Evolutionary conservation across 2,888 invertebrate species (phyloP).

Genomic region (Vesta saturnalis): DNA sequence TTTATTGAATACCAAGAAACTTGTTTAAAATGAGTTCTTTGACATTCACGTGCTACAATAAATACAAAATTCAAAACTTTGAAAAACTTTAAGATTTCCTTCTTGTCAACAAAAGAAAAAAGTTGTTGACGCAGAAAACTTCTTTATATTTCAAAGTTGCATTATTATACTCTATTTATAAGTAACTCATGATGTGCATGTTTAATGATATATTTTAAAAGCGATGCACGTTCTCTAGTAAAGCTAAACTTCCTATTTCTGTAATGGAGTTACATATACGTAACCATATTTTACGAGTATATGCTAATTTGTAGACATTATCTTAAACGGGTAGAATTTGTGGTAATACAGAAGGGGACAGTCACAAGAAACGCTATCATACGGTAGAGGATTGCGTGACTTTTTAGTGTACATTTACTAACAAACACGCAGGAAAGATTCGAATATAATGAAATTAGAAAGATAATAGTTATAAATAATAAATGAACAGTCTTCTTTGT

Average conservation of each 20-base stretch:
- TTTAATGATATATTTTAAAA: slow-evolving; percentile 17
- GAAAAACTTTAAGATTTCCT: slow-evolving; percentile 14
- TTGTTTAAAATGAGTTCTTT: slow-evolving; percentile 23
- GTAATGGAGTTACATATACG: slow-evolving; percentile 17
- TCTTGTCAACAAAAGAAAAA: slow-evolving; percentile 16
- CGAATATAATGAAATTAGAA: slow-evolving; percentile 23
- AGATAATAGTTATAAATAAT: slow-evolving; percentile 1
- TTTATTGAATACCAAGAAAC: slow-evolving; percentile 1
- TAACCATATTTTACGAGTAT: slow-evolving; percentile 18
- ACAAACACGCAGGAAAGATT: not conserved
- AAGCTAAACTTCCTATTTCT: slow-evolving; percentile 16
- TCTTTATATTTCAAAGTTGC: slow-evolving; percentile 7
- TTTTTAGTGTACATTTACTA: slow-evolving; percentile 17
- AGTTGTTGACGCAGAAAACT: not conserved
- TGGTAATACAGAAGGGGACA: slow-evolving; percentile 17
- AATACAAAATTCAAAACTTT: slow-evolving; percentile 20
- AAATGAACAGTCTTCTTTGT: not conserved
- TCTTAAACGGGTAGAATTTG: slow-evolving; percentile 25
- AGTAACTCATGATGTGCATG: slow-evolving; percentile 23
- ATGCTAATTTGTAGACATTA: slow-evolving; percentile 34
- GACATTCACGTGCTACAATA: slow-evolving; percentile 12
- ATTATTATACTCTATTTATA: slow-evolving; percentile 24
- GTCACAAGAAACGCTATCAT: slow-evolving; percentile 13
- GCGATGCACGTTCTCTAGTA: slow-evolving; percentile 17
- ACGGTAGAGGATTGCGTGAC: slow-evolving; percentile 22